Evolutionary conservation across 2,888 invertebrate species (phyloP), one percentile per base, ranked within the genome.

Genomic region (Darwinula stevensoni): DNA sequence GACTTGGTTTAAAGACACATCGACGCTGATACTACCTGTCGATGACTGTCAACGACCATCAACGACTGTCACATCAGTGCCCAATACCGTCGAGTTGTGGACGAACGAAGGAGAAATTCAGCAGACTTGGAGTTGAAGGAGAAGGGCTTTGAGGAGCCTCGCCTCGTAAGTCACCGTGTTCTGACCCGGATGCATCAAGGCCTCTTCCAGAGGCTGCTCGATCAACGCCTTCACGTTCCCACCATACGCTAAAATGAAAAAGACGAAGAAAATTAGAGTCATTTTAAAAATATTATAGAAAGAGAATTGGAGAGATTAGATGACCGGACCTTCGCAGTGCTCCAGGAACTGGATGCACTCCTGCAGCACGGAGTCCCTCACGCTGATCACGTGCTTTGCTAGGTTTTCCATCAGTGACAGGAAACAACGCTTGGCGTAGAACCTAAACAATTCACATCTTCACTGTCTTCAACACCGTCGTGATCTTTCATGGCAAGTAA

Each of bases 401-500:
- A 82, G 57, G 50, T 80, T 80, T 54, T 86, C 82, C 35, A 82
- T 62, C 42, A 84, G 63, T n/a, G 80, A 80, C 35, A 94, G 55
- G 47, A 94, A 78, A 47, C 88, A 91, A 36, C 91, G 61, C 49
- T 94, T 94, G 2, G 88, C 78, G 48, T 94, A 91, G 49, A 80
- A 73, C 52, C 51, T 52, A 37, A 15, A 39, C 40, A 30, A 17
- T n/a, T 18, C n/a, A 18, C n/a, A 18, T 18, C 6, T 9, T 9
- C 22, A 18, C 6, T n/a, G n/a, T 18, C 6, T 18, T 9, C 22
- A 18, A 9, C 22, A 6, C 6, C n/a, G n/a, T n/a, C n/a, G n/a
- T n/a, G n/a, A n/a, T n/a, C n/a, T n/a, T n/a, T n/a, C n/a, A n/a
- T n/a, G n/a, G n/a, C n/a, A n/a, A n/a, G n/a, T n/a, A n/a, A n/a